Percentiles rank a stretch among this genome's conserved stretches.
Evolutionary conservation across 2,888 invertebrate species (phyloP).

Genomic region (Drosophila neonasuta): DNA sequence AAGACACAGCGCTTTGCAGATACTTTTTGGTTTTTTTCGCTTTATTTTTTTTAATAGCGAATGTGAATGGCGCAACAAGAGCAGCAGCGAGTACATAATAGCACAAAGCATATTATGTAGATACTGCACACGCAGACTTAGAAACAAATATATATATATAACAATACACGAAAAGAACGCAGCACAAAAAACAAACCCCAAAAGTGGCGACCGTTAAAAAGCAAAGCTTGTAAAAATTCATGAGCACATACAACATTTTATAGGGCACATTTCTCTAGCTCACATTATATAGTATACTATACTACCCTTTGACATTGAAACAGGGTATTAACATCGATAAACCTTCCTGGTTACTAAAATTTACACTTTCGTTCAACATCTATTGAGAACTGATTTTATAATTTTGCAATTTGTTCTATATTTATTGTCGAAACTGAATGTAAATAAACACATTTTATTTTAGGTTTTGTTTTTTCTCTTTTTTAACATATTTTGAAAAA

Average conservation of each 20-base stretch:
- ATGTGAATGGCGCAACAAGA: slow-evolving; percentile 22
- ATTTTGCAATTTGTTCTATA: no score
- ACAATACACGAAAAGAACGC: not conserved
- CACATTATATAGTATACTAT: not conserved
- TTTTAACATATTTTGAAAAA: no score
- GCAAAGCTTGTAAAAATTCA: slow-evolving; percentile 49
- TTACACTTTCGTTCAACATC: no score
- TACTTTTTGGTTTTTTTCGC: slow-evolving; percentile 16
- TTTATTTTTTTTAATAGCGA: slow-evolving; percentile 25
- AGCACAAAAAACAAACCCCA: slow-evolving; percentile 29
- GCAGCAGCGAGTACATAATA: slow-evolving; percentile 34
- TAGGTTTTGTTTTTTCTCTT: no score
- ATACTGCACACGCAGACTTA: not conserved
- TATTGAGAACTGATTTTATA: no score
- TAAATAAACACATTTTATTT: no score
- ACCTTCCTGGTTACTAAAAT: not conserved
- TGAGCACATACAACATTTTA: slow-evolving; percentile 13
- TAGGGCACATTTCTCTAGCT: slow-evolving; percentile 7
- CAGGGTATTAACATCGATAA: not conserved
- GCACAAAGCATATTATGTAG: slow-evolving; percentile 18
- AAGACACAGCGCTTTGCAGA: slow-evolving; percentile 16
- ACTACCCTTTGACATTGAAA: not conserved
- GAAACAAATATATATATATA: not conserved
- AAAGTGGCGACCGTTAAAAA: slow-evolving; percentile 41
- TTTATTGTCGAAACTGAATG: no score